phyloP scores from a whole-genome alignment of 1,140 invertebrate genomes.

The Planococcus citri region DNA sequence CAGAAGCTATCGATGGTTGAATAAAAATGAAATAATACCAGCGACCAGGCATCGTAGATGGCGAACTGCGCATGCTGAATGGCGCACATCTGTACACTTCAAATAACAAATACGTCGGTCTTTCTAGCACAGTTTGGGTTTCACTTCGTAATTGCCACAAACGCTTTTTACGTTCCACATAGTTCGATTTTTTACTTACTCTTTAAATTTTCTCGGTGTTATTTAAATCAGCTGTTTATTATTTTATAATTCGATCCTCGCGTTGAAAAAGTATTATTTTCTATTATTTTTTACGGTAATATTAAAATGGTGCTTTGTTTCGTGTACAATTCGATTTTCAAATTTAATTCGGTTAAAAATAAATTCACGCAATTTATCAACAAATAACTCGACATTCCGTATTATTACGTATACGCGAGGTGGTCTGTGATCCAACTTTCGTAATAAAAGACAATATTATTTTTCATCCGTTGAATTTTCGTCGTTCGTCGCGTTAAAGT shows the following conservation, averaged over 20 bases:
- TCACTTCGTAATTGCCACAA: background rate
- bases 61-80: background rate
- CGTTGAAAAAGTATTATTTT: background rate
- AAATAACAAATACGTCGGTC: background rate
- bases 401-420: too few species aligned
- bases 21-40: too few species aligned
- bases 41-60: too few species aligned
- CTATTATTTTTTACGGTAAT: background rate
- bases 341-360: constrained; percentile 4
- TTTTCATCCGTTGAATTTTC: too few species aligned
- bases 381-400: background rate
- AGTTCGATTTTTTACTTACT: background rate
- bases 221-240: background rate
- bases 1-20: too few species aligned
- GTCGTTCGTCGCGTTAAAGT: too few species aligned
- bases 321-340: constrained; percentile 8
- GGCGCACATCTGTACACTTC: background rate
- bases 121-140: background rate
- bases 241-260: background rate
- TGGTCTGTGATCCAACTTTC: too few species aligned
- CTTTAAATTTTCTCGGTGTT: background rate
- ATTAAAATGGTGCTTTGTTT: constrained; percentile 15
- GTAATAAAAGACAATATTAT: too few species aligned
- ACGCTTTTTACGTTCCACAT: background rate
- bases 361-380: background rate